Percentiles rank a stretch among this genome's conserved stretches.
Evolutionary conservation across 1,140 invertebrate species (phyloP).

Genomic region (Zaprionus ghesquierei): DNA sequence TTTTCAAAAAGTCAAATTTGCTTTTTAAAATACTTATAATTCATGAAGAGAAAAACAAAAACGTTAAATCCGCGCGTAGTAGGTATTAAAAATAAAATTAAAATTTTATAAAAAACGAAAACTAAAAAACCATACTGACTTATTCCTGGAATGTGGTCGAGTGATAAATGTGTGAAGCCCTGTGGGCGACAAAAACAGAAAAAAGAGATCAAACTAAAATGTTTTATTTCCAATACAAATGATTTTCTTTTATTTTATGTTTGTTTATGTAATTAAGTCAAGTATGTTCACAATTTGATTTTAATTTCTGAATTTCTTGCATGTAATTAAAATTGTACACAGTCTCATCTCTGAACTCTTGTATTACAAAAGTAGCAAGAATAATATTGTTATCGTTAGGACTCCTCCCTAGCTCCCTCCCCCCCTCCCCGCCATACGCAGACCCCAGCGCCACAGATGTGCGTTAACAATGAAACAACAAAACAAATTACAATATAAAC

Average conservation of each 20-base stretch:
- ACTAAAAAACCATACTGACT: not conserved
- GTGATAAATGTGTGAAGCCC: not conserved
- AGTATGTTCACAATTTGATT: constrained; percentile 64
- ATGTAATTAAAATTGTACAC: constrained; percentile 71
- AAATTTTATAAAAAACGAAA: constrained; percentile 67
- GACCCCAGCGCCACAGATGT: constrained; percentile 23
- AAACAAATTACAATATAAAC: constrained; percentile 57
- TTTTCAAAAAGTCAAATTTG: constrained; percentile 65
- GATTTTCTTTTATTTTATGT: constrained; percentile 51
- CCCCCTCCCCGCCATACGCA: not conserved
- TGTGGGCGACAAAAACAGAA: not conserved
- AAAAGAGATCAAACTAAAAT: not conserved
- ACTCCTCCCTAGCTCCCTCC: not conserved
- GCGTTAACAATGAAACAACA: constrained; percentile 52
- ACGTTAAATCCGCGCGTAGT: constrained; percentile 70
- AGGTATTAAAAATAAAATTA: constrained; percentile 78
- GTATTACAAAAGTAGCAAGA: constrained; percentile 75
- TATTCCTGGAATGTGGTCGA: not conserved
- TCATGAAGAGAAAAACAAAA: constrained; percentile 51
- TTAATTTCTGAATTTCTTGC: constrained; percentile 62
- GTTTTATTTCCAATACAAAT: constrained; percentile 37
- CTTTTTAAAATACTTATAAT: constrained; percentile 66
- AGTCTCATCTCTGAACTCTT: constrained; percentile 77
- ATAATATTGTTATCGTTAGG: constrained; percentile 55
- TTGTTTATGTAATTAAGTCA: constrained; percentile 66